Evolutionary conservation across 2,888 invertebrate genomes (phyloP), one percentile per base, ranked within the genome.

Genomic region (Hedya salicella): DNA sequence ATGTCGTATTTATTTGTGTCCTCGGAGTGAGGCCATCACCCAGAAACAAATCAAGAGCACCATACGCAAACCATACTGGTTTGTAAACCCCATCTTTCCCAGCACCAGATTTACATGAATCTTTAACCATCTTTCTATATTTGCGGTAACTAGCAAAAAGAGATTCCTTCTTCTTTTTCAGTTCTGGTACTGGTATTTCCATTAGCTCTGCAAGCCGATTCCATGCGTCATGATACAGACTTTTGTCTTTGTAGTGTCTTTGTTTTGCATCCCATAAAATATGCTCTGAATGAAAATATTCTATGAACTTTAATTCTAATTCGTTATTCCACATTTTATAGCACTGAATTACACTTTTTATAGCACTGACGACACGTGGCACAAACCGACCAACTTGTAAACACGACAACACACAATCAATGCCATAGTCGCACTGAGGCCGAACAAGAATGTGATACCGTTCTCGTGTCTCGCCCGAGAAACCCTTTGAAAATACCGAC

Each of bases 31-130:
- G 56, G 3, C 48, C 30, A 40, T 68, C 48, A 49, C 46, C 48
- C 19, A 69, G 68, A 64, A 73, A 73, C 42, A 44, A 46, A 54
- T 69, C 69, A 62, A 74, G 67, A 40, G 49, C 56, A 19, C 70
- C 72, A 60, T 69, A 73, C 17, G 71, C 72, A 62, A 73, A 71
- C 71, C 74, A 72, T 67, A 67, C 60, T 39, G 74, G 71, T 48
- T 69, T 72, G 66, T 70, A 70, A 30, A 72, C 65, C 46, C 72
- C 69, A 59, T 65, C 62, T 49, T 56, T 67, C 0, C 68, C 69
- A 52, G 73, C 69, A 68, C 71, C 71, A 39, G 68, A 71, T 67
- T 40, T 65, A 30, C 49, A 63, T 9, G 63, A 71, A 39, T 69
- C 71, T 53, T 62, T 71, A 48, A 65, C 52, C 44, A 53, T 62